Conservation (phyloP, 2,113 vertebrate species). For the Ailurus styani region DNA sequence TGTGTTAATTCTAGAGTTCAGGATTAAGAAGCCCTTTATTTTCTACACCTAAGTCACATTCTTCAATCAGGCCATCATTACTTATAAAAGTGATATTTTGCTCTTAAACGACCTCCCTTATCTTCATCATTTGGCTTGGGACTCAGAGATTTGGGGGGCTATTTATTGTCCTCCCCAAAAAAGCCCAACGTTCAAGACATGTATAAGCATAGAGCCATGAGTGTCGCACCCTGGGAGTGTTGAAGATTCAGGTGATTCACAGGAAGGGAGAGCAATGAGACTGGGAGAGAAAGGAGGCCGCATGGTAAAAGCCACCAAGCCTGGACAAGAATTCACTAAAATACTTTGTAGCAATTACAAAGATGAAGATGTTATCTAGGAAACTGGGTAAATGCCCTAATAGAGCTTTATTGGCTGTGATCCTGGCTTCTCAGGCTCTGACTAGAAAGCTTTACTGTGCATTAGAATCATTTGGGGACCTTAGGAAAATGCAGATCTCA, state of each 20-base stretch:
- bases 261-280: neutral
- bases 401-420: neutral
- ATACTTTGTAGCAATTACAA: neutral
- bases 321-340: neutral
- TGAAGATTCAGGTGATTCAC: neutral
- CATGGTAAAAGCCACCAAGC: neutral
- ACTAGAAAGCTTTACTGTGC: neutral
- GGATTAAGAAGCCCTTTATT: neutral
- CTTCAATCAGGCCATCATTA: neutral
- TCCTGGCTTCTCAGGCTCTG: neutral
- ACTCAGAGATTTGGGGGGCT: neutral
- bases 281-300: neutral
- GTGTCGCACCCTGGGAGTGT: neutral
- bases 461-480: neutral
- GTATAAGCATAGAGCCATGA: neutral
- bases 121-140: neutral
- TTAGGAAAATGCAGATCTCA: neutral
- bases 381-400: neutral
- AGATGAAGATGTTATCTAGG: neutral
- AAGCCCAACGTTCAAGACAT: neutral
- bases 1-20: neutral
- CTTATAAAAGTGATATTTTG: neutral
- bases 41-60: neutral
- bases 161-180: neutral
- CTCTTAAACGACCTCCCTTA: neutral